A percentile compares a stretch with the other conserved stretches of the same genome.
Evolutionary conservation across 2,113 vertebrate species (phyloP).

Genomic region (Ictalurus punctatus): DNA sequence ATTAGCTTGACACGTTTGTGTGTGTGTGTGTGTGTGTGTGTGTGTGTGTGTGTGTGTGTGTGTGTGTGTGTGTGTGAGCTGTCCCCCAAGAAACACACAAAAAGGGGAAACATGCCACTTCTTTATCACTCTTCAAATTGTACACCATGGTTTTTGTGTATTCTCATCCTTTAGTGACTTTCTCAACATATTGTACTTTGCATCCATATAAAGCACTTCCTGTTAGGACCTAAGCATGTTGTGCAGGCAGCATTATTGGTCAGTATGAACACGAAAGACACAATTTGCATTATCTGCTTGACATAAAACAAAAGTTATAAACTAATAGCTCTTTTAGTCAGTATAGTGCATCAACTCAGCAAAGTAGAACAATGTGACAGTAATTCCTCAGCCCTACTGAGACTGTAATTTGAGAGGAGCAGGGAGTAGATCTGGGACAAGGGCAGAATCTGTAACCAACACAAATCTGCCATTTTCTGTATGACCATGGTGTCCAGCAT

Average conservation of each 20-base stretch:
- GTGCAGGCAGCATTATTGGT: not conserved
- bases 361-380: not conserved
- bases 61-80: not conserved
- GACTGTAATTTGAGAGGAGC: not conserved
- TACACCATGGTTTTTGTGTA: not conserved
- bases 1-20: not conserved
- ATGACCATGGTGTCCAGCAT: not conserved
- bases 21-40: not conserved
- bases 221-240: not conserved
- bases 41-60: slow-evolving; percentile 1
- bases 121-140: not conserved
- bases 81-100: not conserved
- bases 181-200: not conserved
- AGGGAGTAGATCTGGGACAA: not conserved
- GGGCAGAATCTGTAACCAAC: not conserved
- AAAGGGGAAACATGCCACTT: not conserved
- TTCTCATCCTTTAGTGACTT: not conserved
- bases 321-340: not conserved
- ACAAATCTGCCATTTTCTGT: not conserved
- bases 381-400: not conserved
- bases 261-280: not conserved
- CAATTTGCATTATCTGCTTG: not conserved
- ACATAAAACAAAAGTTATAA: not conserved
- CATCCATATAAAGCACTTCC: not conserved
- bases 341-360: not conserved